Evolutionary conservation across 1,140 invertebrate species (phyloP).

Genomic region (Homarus americanus): DNA sequence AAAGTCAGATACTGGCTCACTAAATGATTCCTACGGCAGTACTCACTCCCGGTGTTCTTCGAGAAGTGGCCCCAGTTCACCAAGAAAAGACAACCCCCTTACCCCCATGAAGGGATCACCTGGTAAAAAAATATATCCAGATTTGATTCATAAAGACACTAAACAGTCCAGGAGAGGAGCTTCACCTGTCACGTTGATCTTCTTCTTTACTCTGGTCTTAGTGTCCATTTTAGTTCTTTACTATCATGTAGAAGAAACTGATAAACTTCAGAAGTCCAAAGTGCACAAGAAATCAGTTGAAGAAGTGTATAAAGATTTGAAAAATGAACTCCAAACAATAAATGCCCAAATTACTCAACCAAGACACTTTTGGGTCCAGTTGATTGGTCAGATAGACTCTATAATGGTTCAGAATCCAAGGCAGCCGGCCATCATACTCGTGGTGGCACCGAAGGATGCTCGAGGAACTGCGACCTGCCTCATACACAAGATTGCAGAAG

Average conservation of each 20-base stretch:
- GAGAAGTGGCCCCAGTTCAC: not conserved
- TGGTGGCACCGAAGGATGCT: conserved; percentile 62
- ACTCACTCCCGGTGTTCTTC: not conserved
- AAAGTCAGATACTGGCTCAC: not conserved
- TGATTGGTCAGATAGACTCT: conserved; percentile 38
- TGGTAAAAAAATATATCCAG: not conserved
- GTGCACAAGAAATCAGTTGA: conserved; percentile 1
- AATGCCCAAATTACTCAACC: conserved; percentile 25
- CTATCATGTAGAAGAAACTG: not conserved
- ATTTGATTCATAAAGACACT: not conserved
- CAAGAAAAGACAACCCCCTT: not conserved
- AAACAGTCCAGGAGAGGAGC: not conserved
- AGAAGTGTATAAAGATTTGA: conserved; percentile 47
- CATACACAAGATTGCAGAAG: conserved; percentile 24
- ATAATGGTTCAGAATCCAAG: conserved; percentile 44
- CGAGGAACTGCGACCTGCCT: conserved; percentile 53
- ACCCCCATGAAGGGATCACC: not conserved
- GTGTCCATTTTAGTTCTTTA: not conserved
- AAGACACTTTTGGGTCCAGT: conserved; percentile 41
- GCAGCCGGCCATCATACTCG: conserved; percentile 55
- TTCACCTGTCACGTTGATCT: not conserved
- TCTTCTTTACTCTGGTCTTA: not conserved
- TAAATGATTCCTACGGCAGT: not conserved
- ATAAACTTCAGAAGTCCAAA: not conserved
- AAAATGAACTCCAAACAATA: conserved; percentile 1